Evolutionary conservation across 2,113 vertebrate genomes (phyloP).

Genomic region (Callipepla californica): DNA sequence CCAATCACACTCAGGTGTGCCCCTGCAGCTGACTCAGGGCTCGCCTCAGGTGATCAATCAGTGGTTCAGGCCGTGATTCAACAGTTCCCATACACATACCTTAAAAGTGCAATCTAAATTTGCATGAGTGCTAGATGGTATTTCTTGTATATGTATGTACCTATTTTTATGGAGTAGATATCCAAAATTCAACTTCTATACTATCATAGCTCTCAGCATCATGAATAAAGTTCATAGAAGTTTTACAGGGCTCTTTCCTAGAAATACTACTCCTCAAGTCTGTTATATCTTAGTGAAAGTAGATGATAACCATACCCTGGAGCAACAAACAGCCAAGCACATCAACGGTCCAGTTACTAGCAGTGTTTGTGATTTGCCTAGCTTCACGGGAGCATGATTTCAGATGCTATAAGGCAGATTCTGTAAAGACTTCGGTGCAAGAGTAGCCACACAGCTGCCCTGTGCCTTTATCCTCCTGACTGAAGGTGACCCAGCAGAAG

Average conservation of each 20-base stretch:
- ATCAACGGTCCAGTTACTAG: not conserved
- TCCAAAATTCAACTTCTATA: not conserved
- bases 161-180: not conserved
- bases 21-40: no score
- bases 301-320: not conserved
- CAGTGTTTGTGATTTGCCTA: fast-evolving
- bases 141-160: not conserved
- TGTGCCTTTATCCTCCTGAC: not conserved
- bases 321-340: not conserved
- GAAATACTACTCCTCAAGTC: not conserved
- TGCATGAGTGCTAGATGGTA: no score
- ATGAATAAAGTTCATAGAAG: not conserved
- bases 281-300: not conserved
- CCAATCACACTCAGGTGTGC: no score
- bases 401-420: not conserved
- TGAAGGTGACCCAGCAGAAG: not conserved
- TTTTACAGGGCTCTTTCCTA: not conserved
- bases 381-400: not conserved
- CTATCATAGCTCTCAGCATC: not conserved
- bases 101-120: not conserved
- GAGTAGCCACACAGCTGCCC: not conserved
- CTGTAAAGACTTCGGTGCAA: not conserved
- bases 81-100: no score
- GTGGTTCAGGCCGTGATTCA: no score
- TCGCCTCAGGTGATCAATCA: no score